These are phyloP conservation scores for Siniperca scherzeri DNA, from an alignment of 2,797 vertebrate genomes.

Conservation along the genomic window DNA sequence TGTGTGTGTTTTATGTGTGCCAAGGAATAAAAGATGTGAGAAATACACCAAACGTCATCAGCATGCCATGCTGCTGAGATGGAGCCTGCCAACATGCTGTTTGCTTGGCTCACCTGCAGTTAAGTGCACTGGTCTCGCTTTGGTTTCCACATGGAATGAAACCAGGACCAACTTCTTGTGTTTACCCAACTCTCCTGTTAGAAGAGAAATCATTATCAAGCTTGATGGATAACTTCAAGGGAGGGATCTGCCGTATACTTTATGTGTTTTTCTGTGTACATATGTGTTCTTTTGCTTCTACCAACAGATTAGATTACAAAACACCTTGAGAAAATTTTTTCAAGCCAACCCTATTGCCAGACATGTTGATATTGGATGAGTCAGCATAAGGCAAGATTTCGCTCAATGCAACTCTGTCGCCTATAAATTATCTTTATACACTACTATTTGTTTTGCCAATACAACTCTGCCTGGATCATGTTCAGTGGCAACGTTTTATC, in stretches of 20 bases:
- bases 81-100: slow-evolving; percentile 43
- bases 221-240: slow-evolving; percentile 10
- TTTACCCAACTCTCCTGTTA: slow-evolving; percentile 29
- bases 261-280: not conserved
- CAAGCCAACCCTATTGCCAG: not conserved
- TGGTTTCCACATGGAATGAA: slow-evolving; percentile 40
- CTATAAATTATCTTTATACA: slow-evolving; percentile 7
- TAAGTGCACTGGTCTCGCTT: slow-evolving; percentile 49
- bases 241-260: not conserved
- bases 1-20: slow-evolving; percentile 45
- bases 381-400: not conserved
- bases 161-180: slow-evolving; percentile 11
- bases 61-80: slow-evolving; percentile 39
- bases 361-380: not conserved
- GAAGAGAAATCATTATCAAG: slow-evolving; percentile 11
- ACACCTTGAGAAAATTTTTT: not conserved
- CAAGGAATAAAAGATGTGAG: slow-evolving; percentile 41
- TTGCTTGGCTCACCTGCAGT: slow-evolving; percentile 54
- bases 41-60: slow-evolving; percentile 57
- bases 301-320: slow-evolving; percentile 1
- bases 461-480: not conserved
- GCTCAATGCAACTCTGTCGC: not conserved
- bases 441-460: not conserved
- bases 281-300: not conserved
- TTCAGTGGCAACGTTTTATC: not conserved